These are phyloP conservation scores for Zaprionus lineosus DNA, from an alignment of 2,888 invertebrate species.

Conservation along the genomic window DNA sequence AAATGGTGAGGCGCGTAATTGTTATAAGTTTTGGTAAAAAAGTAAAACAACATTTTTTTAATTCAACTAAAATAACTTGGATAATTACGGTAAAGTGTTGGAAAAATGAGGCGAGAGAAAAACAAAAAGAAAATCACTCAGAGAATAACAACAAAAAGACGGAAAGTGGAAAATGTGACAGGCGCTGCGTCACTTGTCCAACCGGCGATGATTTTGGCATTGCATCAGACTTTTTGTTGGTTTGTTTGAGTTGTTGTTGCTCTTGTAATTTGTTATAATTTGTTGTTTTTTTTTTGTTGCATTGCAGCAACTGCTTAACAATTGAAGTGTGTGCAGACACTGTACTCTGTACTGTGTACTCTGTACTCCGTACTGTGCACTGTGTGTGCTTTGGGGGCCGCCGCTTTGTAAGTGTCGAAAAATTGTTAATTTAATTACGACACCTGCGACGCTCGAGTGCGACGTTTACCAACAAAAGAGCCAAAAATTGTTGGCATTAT, in stretches of 20 bases:
- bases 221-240: too few relatives aligned
- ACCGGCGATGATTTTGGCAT: constrained; percentile 53
- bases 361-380: too few relatives aligned
- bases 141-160: constrained; percentile 5
- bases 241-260: constrained; percentile 56
- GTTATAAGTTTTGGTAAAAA: too few relatives aligned
- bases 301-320: constrained; percentile 53
- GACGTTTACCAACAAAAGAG: constrained; percentile 69
- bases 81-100: constrained; percentile 44
- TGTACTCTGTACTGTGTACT: too few relatives aligned
- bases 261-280: constrained; percentile 38
- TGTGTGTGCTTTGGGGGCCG: constrained; percentile 42
- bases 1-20: too few relatives aligned
- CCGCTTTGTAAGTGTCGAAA: constrained; percentile 65
- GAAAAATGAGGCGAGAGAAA: constrained; percentile 1
- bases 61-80: constrained; percentile 25
- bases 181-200: constrained; percentile 46
- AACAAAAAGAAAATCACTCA: constrained; percentile 2
- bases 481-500: constrained; percentile 51
- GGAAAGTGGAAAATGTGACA: constrained; percentile 60
- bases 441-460: constrained; percentile 71
- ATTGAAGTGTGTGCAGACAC: constrained; percentile 24
- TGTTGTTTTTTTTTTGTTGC: constrained; percentile 16
- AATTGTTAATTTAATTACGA: constrained; percentile 73
- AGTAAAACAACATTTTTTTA: constrained; percentile 39